Evolutionary conservation across 2,888 invertebrate species (phyloP).

Genomic region (Dasypogon diadema): DNA sequence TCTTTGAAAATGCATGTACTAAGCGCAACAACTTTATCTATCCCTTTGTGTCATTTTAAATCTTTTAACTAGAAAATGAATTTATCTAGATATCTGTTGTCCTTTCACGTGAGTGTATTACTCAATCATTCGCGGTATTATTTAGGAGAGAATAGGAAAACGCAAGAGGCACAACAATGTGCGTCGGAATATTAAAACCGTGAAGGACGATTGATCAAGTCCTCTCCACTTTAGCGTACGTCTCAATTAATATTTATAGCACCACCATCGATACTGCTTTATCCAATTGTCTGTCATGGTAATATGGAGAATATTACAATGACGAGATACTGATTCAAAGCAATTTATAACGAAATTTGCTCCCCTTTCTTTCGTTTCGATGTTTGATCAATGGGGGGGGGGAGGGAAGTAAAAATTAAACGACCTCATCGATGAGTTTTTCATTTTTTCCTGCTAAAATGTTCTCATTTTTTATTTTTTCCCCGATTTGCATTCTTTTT

Average conservation of each 20-base stretch:
- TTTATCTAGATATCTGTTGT: neutral
- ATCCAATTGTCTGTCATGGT: slow-evolving; percentile 39
- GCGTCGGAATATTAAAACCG: slow-evolving; percentile 1
- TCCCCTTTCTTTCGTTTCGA: neutral
- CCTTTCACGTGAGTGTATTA: neutral
- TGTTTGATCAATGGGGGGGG: slow-evolving; percentile 43
- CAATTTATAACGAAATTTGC: slow-evolving; percentile 50
- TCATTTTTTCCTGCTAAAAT: slow-evolving; percentile 30
- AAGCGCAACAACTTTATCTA: neutral
- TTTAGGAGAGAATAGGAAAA: neutral
- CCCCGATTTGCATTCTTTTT: slow-evolving; percentile 44
- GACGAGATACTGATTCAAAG: slow-evolving; percentile 42
- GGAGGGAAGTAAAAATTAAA: slow-evolving; percentile 45
- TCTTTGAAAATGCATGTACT: neutral
- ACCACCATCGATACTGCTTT: slow-evolving; percentile 46
- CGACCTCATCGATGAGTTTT: slow-evolving; percentile 34
- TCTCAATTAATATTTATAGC: slow-evolving; percentile 49
- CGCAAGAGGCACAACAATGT: neutral
- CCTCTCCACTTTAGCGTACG: neutral
- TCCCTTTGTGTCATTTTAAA: neutral
- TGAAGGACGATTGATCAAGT: neutral
- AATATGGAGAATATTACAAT: slow-evolving; percentile 35
- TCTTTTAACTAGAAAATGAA: neutral
- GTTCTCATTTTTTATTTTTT: slow-evolving; percentile 18
- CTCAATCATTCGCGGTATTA: neutral